Conservation (phyloP, 2,888 invertebrate species). For the Standfussiana lucernea region DNA sequence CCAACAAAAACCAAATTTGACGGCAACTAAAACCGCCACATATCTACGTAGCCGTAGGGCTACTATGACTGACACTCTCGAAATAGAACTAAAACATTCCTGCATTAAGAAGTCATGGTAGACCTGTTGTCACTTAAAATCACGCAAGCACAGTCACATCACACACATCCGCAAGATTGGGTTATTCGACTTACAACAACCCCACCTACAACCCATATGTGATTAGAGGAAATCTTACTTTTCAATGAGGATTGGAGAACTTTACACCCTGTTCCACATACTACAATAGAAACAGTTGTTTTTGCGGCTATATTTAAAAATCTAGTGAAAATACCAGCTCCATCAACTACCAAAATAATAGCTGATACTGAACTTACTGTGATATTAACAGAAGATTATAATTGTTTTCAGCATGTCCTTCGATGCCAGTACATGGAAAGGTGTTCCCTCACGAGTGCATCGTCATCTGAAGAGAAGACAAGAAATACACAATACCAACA, state of each 20-base stretch:
- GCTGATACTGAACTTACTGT: not conserved
- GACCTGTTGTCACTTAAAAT: too few relatives aligned
- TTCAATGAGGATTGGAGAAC: not conserved
- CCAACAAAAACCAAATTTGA: not conserved
- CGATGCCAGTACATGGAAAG: slow-evolving; percentile 81
- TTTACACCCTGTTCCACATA: not conserved
- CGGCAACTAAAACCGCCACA: too few relatives aligned
- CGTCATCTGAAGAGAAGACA: slow-evolving; percentile 90
- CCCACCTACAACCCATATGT: not conserved
- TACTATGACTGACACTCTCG: too few relatives aligned
- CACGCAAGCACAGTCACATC: too few relatives aligned
- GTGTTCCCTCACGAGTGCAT: slow-evolving; percentile 93
- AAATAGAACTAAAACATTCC: too few relatives aligned
- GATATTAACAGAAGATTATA: not conserved
- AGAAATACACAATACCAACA: not conserved
- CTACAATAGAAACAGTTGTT: not conserved
- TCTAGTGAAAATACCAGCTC: not conserved
- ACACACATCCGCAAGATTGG: too few relatives aligned
- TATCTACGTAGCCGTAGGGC: too few relatives aligned
- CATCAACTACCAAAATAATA: not conserved
- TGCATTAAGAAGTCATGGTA: too few relatives aligned
- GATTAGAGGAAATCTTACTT: too few relatives aligned
- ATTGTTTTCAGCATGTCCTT: slow-evolving; percentile 92
- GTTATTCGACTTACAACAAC: too few relatives aligned
- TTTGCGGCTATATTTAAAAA: not conserved